Evolutionary conservation across 2,888 invertebrate species (phyloP).

Genomic region (Heliconius ismenius): DNA sequence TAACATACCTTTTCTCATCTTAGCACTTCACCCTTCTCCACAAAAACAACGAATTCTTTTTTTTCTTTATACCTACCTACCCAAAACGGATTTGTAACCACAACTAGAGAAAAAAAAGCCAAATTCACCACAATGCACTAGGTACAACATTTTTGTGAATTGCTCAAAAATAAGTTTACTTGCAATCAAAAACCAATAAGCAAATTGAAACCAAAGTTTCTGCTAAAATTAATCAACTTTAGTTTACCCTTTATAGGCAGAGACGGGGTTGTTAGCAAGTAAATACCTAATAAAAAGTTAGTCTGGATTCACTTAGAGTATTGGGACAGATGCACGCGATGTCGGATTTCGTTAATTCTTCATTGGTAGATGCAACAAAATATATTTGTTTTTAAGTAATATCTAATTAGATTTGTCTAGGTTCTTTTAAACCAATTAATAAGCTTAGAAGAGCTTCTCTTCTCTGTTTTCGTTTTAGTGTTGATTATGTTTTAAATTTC

Average conservation of each 20-base stretch:
- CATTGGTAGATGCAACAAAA: conserved; percentile 45
- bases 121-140: background rate
- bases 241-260: conserved; percentile 24
- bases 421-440: too few species aligned
- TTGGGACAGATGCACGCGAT: conserved; percentile 62
- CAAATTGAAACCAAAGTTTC: conserved; percentile 26
- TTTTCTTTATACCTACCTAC: too few species aligned
- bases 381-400: conserved; percentile 43
- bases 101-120: too few species aligned
- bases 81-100: too few species aligned
- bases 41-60: too few species aligned
- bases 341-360: conserved; percentile 49
- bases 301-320: conserved; percentile 60
- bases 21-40: too few species aligned
- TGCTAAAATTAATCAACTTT: conserved; percentile 28
- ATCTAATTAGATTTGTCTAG: conserved; percentile 43
- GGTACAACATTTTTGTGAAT: too few species aligned
- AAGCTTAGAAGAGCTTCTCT: too few species aligned
- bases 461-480: too few species aligned
- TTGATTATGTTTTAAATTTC: too few species aligned
- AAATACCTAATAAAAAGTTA: conserved; percentile 55
- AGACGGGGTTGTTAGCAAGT: conserved; percentile 42
- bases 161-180: too few species aligned
- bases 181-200: conserved; percentile 23
- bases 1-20: too few species aligned